A percentile compares a stretch with the other conserved stretches of the same genome.
Evolutionary conservation across 1,140 invertebrate species (phyloP).

Genomic region (Lineus longissimus): DNA sequence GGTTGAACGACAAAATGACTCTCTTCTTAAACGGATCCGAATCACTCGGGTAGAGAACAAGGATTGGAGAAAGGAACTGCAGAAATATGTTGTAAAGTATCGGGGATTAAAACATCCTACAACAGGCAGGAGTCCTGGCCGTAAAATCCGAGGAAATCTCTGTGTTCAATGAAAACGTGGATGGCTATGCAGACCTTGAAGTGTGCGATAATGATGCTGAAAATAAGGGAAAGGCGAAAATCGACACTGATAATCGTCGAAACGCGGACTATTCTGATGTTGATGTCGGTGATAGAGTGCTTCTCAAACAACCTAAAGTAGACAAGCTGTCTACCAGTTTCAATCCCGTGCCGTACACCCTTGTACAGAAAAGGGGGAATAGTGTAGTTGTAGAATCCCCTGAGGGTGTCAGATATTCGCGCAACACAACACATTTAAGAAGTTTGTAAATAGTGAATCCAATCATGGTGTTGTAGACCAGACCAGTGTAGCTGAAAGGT

Average conservation of each 20-base stretch:
- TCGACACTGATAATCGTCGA: slow-evolving; percentile 9
- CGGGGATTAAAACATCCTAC: slow-evolving; percentile 22
- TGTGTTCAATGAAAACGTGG: neutral
- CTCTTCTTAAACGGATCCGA: slow-evolving; percentile 23
- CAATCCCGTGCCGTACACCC: slow-evolving; percentile 8
- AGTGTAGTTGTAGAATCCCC: no score
- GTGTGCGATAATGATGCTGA: slow-evolving; percentile 14
- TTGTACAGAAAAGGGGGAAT: slow-evolving; percentile 16
- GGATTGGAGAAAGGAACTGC: slow-evolving; percentile 19
- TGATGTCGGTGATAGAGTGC: slow-evolving; percentile 16
- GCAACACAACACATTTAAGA: no score
- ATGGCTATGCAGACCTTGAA: no score
- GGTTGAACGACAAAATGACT: slow-evolving; percentile 27
- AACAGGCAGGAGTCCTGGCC: slow-evolving; percentile 15
- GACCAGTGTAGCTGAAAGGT: no score
- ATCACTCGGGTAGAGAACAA: slow-evolving; percentile 20
- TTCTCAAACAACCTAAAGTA: slow-evolving; percentile 16
- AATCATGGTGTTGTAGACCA: no score
- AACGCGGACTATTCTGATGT: slow-evolving; percentile 9
- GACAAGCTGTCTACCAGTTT: slow-evolving; percentile 17
- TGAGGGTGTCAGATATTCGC: no score
- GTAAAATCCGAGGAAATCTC: slow-evolving; percentile 15
- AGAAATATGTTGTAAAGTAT: slow-evolving; percentile 21
- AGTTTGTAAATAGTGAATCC: no score
- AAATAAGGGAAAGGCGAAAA: slow-evolving; percentile 16